These are phyloP conservation scores for Apteryx mantelli DNA, from an alignment of 2,113 vertebrate genomes.

Conservation along the genomic window DNA sequence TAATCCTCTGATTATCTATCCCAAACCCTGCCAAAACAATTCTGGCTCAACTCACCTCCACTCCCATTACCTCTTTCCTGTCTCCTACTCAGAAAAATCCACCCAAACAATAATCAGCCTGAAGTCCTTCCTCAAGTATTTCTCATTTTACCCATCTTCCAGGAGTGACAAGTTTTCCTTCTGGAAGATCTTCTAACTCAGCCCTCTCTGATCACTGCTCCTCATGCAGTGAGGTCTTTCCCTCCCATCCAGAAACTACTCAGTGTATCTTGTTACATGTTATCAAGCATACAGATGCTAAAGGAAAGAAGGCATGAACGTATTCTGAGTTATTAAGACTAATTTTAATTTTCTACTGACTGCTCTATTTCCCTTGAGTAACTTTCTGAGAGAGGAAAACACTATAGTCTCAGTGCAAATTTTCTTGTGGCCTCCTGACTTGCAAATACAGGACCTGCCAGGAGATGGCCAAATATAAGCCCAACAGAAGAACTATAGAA, in stretches of 20 bases:
- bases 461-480: not conserved
- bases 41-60: not conserved
- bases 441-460: not conserved
- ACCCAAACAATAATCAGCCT: not conserved
- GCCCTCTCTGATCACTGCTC: not conserved
- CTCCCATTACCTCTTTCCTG: not conserved
- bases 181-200: not conserved
- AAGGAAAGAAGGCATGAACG: not conserved
- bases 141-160: not conserved
- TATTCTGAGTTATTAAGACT: not conserved
- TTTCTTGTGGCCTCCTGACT: not conserved
- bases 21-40: not conserved
- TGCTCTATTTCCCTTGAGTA: not conserved
- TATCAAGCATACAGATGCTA: not conserved
- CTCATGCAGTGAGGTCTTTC: not conserved
- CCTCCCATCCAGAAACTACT: not conserved
- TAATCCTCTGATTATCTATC: not conserved
- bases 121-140: not conserved
- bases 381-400: not conserved
- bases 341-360: not conserved
- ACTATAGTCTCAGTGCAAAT: not conserved
- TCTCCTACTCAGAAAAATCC: not conserved
- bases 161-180: not conserved
- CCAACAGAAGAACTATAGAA: not conserved
- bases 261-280: accelerated